Percentiles rank a stretch among this genome's conserved stretches.
These are phyloP conservation scores for Betta splendens DNA, from an alignment of 2,797 vertebrate species.

Conservation along the genomic window DNA sequence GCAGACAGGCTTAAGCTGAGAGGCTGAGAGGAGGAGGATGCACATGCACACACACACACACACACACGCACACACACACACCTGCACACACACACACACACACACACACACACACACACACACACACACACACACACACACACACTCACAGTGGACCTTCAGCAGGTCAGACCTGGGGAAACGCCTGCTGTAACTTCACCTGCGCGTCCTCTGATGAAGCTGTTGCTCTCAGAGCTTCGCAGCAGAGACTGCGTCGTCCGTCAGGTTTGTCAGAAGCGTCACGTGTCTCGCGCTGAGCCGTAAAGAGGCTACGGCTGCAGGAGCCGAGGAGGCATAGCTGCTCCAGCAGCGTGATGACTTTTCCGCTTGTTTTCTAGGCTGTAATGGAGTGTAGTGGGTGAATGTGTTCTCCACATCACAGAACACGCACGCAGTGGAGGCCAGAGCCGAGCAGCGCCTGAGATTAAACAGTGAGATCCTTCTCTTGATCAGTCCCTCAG, in stretches of 20 bases:
- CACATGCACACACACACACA: too few relatives aligned
- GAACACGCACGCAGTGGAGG: constrained; percentile 71
- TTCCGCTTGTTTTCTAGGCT: constrained; percentile 52
- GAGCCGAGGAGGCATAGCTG: constrained; percentile 35
- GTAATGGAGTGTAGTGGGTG: constrained; percentile 76
- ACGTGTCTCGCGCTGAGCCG: constrained; percentile 24
- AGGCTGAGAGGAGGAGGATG: too few relatives aligned
- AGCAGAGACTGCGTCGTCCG: constrained; percentile 34
- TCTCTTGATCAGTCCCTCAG: constrained; percentile 73
- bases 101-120: too few relatives aligned
- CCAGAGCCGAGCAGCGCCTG: constrained; percentile 72
- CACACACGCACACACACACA: too few relatives aligned
- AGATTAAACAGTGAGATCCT: constrained; percentile 83
- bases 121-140: too few relatives aligned
- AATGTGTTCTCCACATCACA: constrained; percentile 77
- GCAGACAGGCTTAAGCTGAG: too few relatives aligned
- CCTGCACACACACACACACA: too few relatives aligned
- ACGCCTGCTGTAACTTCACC: too few relatives aligned
- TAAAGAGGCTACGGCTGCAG: constrained; percentile 36
- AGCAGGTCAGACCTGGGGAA: too few relatives aligned
- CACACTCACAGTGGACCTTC: too few relatives aligned
- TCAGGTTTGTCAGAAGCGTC: constrained; percentile 36
- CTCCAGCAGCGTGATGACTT: constrained; percentile 43
- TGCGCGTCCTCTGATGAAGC: too few relatives aligned
- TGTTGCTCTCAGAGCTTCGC: too few relatives aligned